A percentile compares a stretch with the other conserved stretches of the same genome.
These are phyloP conservation scores for Etheostoma nigrum DNA, from an alignment of 2,797 vertebrate genomes.

Conservation along the genomic window DNA sequence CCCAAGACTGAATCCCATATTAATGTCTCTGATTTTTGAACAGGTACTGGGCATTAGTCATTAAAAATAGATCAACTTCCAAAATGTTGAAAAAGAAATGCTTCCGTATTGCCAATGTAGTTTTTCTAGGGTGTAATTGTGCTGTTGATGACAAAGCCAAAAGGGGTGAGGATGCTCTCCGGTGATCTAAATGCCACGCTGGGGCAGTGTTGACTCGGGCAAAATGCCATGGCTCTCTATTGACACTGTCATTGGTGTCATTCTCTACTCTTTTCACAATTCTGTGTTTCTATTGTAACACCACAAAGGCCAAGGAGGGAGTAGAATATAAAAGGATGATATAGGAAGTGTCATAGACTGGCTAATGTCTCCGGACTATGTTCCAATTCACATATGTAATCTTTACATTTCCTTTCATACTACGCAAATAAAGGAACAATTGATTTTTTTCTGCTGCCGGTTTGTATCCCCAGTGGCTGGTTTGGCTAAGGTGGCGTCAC, in stretches of 20 bases:
- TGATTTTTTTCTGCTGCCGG: not conserved
- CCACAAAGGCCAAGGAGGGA: slow-evolving; percentile 26
- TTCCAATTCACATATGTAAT: not conserved
- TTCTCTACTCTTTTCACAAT: slow-evolving; percentile 30
- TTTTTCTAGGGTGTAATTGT: slow-evolving; percentile 46
- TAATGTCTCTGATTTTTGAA: slow-evolving; percentile 36
- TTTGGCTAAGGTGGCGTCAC: not conserved
- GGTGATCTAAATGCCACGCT: slow-evolving; percentile 58
- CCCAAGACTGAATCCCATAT: slow-evolving; percentile 34
- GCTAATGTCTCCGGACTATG: slow-evolving; percentile 2
- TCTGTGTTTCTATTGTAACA: slow-evolving; percentile 20
- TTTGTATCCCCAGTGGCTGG: not conserved
- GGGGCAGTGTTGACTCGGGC: slow-evolving; percentile 45
- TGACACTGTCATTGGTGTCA: slow-evolving; percentile 46
- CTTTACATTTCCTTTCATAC: not conserved
- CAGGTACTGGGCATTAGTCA: slow-evolving; percentile 20
- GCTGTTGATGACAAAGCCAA: slow-evolving; percentile 38
- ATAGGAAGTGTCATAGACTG: slow-evolving; percentile 9
- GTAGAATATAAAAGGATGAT: slow-evolving; percentile 10
- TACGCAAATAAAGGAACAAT: not conserved
- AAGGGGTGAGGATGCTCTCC: slow-evolving; percentile 25
- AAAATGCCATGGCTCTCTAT: slow-evolving; percentile 53
- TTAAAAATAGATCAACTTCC: slow-evolving; percentile 45
- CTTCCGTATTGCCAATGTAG: slow-evolving; percentile 1
- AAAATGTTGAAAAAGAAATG: slow-evolving; percentile 41